A percentile compares a stretch with the other conserved stretches of the same genome.
These are phyloP conservation scores for Etia nguti DNA, from an alignment of 2,113 vertebrate genomes.

Conservation along the genomic window DNA sequence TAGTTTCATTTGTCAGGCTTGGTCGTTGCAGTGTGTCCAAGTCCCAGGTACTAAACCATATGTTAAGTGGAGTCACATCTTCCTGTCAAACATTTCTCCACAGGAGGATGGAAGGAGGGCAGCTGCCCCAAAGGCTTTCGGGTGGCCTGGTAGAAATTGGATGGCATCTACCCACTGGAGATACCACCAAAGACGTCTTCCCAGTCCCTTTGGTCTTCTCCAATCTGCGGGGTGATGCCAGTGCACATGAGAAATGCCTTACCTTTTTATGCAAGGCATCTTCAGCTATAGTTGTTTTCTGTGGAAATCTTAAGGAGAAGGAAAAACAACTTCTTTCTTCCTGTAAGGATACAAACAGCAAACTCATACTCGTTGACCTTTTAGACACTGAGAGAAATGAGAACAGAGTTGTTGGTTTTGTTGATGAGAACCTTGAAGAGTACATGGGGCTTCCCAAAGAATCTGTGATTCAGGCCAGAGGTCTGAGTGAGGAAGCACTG, in stretches of 20 bases:
- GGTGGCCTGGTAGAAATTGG: conserved; percentile 76
- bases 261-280: conserved; percentile 71
- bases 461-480: conserved; percentile 36
- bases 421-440: conserved; percentile 12
- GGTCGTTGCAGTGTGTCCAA: conserved; percentile 73
- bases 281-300: conserved; percentile 73
- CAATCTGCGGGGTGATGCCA: conserved; percentile 73
- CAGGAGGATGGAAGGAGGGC: conserved; percentile 50
- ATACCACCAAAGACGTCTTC: conserved; percentile 28
- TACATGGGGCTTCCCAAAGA: conserved; percentile 33
- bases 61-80: conserved; percentile 51
- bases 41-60: conserved; percentile 73
- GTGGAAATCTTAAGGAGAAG: conserved; percentile 59
- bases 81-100: conserved; percentile 68
- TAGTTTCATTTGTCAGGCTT: conserved; percentile 76
- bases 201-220: conserved; percentile 66
- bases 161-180: conserved; percentile 72
- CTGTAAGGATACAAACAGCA: conserved; percentile 42
- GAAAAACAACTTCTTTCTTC: conserved; percentile 65
- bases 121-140: conserved; percentile 65
- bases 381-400: conserved; percentile 11
- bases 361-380: conserved; percentile 60
- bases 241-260: conserved; percentile 56
- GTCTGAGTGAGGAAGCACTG: conserved; percentile 41
- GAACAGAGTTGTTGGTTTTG: conserved; percentile 23